Evolutionary conservation across 2,888 invertebrate genomes (phyloP).

Genomic region (Gymnosoma rotundatum): DNA sequence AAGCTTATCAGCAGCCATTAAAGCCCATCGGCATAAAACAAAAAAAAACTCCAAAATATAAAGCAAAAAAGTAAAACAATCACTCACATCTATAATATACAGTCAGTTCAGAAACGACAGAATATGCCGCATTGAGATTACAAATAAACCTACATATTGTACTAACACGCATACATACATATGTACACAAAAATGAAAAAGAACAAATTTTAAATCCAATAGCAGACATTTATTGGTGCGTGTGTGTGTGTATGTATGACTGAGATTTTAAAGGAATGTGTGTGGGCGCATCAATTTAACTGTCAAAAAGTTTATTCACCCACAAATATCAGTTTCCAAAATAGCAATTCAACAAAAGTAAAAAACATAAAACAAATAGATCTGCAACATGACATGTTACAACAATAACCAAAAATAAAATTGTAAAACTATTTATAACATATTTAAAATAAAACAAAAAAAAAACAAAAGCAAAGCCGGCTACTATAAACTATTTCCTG

Average conservation of each 20-base stretch:
- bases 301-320: constrained; percentile 75
- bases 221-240: constrained; percentile 2
- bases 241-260: background rate
- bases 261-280: background rate
- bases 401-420: constrained; percentile 26
- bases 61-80: constrained; percentile 49
- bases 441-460: background rate
- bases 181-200: background rate
- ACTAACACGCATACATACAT: background rate
- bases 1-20: constrained; percentile 72
- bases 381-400: constrained; percentile 59
- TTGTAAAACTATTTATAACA: constrained; percentile 42
- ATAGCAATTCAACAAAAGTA: constrained; percentile 31
- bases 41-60: constrained; percentile 37
- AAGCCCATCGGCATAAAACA: constrained; percentile 67
- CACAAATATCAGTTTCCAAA: constrained; percentile 66
- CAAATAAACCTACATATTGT: background rate
- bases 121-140: constrained; percentile 52
- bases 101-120: constrained; percentile 21
- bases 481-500: constrained; percentile 56
- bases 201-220: constrained; percentile 21
- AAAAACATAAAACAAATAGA: constrained; percentile 46
- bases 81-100: constrained; percentile 50
- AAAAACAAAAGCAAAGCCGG: constrained; percentile 5
- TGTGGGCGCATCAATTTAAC: constrained; percentile 72